These are phyloP conservation scores for Castor canadensis DNA, from an alignment of 2,113 vertebrate genomes.

Conservation along the genomic window DNA sequence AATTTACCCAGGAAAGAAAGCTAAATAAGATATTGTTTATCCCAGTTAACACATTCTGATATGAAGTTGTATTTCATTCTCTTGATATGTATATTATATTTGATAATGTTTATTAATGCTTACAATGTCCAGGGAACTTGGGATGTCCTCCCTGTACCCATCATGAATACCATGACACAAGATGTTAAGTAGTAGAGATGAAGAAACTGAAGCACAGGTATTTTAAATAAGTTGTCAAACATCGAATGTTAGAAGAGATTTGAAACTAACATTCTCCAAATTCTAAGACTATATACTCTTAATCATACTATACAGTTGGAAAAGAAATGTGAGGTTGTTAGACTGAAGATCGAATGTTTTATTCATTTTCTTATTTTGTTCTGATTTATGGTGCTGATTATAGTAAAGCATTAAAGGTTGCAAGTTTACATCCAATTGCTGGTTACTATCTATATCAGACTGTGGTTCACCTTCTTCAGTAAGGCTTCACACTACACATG, in stretches of 20 bases:
- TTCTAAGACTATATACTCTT: neutral
- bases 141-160: neutral
- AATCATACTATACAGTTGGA: neutral
- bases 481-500: constrained; percentile 13
- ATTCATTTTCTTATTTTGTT: neutral
- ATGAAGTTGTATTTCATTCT: neutral
- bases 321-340: too few species aligned
- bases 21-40: neutral
- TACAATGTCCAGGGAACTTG: neutral
- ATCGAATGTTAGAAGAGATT: neutral
- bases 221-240: neutral
- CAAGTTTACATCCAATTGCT: neutral
- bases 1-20: neutral
- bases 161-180: neutral
- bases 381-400: neutral
- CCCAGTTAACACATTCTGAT: neutral
- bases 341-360: neutral
- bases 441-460: neutral
- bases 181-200: neutral
- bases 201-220: neutral
- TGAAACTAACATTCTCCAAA: neutral
- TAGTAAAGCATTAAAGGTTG: neutral
- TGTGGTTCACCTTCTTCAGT: neutral
- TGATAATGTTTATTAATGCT: neutral
- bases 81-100: neutral